A percentile compares a stretch with the other conserved stretches of the same genome.
phyloP scores from a whole-genome alignment of 2,113 vertebrate genomes.

The Notechis scutatus region DNA sequence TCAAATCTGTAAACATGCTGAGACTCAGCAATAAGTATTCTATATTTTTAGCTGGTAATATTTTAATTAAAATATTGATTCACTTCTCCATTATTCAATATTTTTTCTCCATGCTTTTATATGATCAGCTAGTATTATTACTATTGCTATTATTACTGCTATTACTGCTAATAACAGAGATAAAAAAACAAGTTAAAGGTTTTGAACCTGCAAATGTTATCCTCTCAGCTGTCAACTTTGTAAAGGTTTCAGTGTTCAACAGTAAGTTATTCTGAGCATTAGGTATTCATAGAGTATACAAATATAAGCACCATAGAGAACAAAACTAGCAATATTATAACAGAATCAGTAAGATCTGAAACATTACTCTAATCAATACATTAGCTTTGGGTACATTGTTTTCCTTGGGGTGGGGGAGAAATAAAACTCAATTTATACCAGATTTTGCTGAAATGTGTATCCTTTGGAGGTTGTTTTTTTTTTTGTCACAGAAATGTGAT shows the following conservation, averaged over 20 bases:
- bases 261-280: background rate
- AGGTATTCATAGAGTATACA: background rate
- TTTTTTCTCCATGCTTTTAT: constrained; percentile 18
- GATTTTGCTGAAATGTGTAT: background rate
- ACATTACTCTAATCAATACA: background rate
- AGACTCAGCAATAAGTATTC: constrained; percentile 41
- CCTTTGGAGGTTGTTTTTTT: accelerated
- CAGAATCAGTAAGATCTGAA: background rate
- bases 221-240: background rate
- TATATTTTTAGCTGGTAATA: constrained; percentile 41
- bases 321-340: background rate
- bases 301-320: background rate
- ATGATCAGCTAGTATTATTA: background rate
- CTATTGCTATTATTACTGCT: background rate
- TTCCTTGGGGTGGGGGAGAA: background rate
- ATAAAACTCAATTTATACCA: background rate
- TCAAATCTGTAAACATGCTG: constrained; percentile 29
- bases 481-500: background rate
- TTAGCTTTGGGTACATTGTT: background rate
- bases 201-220: background rate
- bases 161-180: background rate
- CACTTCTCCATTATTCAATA: constrained; percentile 24
- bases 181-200: background rate
- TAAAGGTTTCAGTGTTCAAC: background rate
- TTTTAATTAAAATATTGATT: constrained; percentile 55